Conservation (phyloP, 2,113 vertebrate species). For the Alethe castanea region DNA sequence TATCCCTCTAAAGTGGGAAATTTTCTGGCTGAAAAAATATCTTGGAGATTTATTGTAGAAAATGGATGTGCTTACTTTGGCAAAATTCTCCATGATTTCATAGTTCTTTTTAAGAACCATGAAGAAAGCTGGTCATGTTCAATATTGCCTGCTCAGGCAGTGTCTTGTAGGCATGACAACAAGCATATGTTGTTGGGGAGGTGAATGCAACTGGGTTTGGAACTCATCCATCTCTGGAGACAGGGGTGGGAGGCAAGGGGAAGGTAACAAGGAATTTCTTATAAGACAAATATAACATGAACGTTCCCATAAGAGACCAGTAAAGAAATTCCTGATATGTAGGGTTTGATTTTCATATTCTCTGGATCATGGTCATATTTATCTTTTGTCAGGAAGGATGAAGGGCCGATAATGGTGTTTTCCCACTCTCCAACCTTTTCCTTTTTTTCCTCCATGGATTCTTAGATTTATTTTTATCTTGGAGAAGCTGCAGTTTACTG, state of each 20-base stretch:
- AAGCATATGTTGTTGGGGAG: background rate
- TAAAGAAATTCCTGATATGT: background rate
- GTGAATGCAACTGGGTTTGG: background rate
- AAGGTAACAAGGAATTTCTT: background rate
- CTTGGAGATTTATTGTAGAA: background rate
- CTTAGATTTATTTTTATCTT: constrained; percentile 1
- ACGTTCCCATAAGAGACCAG: background rate
- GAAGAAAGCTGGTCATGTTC: background rate
- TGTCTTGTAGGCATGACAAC: constrained; percentile 46
- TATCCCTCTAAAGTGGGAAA: background rate
- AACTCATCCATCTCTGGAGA: constrained; percentile 6
- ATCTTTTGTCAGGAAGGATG: background rate
- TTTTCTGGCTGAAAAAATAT: background rate
- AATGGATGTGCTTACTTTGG: background rate
- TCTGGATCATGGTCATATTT: background rate
- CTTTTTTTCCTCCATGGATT: background rate
- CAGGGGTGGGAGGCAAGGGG: background rate
- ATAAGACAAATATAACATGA: background rate
- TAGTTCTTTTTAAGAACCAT: background rate
- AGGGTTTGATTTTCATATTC: background rate
- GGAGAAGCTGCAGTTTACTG: background rate
- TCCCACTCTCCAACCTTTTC: background rate
- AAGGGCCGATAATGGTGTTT: background rate
- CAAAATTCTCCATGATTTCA: background rate
- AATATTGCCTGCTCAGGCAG: background rate